A percentile compares a stretch with the other conserved stretches of the same genome.
These are phyloP conservation scores for Conops quadrifasciatus DNA, from an alignment of 2,888 invertebrate genomes.

Conservation along the genomic window DNA sequence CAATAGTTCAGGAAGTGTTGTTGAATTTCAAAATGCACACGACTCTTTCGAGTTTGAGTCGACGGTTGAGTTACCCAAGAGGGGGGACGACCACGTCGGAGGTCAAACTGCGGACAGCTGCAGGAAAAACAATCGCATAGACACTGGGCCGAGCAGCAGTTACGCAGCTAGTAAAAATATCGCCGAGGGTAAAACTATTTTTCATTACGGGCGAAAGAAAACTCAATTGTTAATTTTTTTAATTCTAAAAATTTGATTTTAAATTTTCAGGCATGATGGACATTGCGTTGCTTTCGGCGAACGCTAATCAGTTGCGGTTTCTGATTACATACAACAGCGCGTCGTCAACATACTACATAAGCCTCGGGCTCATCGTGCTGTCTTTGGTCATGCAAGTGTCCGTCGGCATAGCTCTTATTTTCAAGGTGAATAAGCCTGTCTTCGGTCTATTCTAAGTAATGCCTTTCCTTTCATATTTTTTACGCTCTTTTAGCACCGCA, in stretches of 20 bases:
- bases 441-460: background rate
- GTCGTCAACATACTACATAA: slow-evolving; percentile 70
- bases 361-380: slow-evolving; percentile 68
- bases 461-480: slow-evolving; percentile 5
- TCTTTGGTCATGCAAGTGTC: slow-evolving; percentile 73
- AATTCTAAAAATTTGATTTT: background rate
- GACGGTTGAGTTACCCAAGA: slow-evolving; percentile 4
- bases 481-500: slow-evolving; percentile 52
- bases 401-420: slow-evolving; percentile 71
- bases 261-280: slow-evolving; percentile 72
- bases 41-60: slow-evolving; percentile 21
- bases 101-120: slow-evolving; percentile 21
- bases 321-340: slow-evolving; percentile 70
- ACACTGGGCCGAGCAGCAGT: slow-evolving; percentile 39
- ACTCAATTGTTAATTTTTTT: background rate
- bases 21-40: background rate
- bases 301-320: slow-evolving; percentile 75
- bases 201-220: background rate
- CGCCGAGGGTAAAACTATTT: slow-evolving; percentile 55
- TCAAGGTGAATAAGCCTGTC: slow-evolving; percentile 66
- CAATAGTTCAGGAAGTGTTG: slow-evolving; percentile 18
- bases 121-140: slow-evolving; percentile 36
- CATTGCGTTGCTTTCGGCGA: slow-evolving; percentile 75
- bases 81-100: background rate
- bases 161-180: slow-evolving; percentile 60